Evolutionary conservation across 2,113 vertebrate species (phyloP), one percentile per base, ranked within the genome.

Genomic region (Pongo pygmaeus): DNA sequence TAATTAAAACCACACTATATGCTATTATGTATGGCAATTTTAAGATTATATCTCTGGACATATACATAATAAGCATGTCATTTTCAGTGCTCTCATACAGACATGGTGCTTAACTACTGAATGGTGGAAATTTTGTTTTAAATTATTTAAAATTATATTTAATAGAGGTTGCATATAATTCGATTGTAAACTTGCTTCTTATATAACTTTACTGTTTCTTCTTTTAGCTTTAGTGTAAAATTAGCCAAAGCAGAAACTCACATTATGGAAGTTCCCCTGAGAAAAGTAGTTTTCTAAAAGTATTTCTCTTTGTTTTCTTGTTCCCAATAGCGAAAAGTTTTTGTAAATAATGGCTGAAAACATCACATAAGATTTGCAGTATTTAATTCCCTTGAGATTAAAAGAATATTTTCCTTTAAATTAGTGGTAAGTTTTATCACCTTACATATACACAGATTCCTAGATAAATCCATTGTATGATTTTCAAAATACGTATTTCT

Each of bases 341-440:
- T 91, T 97, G 55, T 52, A 96, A 95, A 88, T 69, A 70, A 94
- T 97, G 20, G 13, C 3, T 2, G 80, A 89, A 88, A 80, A 57
- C 8, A 50, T 70, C 48, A 0, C 1, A 55, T 84, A 35, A 40
- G 80, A n/a, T 92, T 97, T 97, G 27, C 0, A 86, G 11, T 30
- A 3, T 97, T 48, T 40, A 89, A 17, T 32, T 93, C 2, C 38
- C 8, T 8, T 64, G 55, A 97, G 92, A 50, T 35, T 78, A 77
- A 85, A 95, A 91, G 75, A 13, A 38, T 59, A 22, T 22, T 11
- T 91, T 48, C 89, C 84, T 88, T 90, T 16, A 90, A 72, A 93
- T 61, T 50, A 90, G 14, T 48, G 14, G 3, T 75, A 46, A 94
- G 78, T 43, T 59, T 94, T 93, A 77, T 95, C 16, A 72, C 30